Base-by-base conservation (phyloP, 2,888 invertebrate species). In the Cephalotes varians region DNA sequence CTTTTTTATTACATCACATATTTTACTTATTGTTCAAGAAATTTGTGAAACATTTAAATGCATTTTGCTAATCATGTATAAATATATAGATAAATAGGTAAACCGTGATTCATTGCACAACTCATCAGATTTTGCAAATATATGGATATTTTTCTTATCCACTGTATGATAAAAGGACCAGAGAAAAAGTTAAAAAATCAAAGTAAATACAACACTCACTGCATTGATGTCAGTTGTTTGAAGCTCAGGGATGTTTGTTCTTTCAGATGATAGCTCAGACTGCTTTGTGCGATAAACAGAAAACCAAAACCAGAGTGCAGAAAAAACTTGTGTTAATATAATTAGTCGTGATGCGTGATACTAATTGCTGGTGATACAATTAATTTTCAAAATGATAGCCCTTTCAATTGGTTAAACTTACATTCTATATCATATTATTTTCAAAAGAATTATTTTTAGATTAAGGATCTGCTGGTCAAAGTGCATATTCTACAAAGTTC, bases 291-390 rank as follows among this genome's bases (percentile, higher is more conserved):
- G 91, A 92, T 91, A 92, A 92, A 93, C 91, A 90, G 92, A 93
- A 93, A 93, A 93, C 94, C 94, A 93, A 94, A 93, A 93, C 94
- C 94, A 93, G 91, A 93, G 94, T 94, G 94, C 94, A 92, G 90
- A 92, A 87, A 62, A 90, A 91, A 91, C 84, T 87, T 81, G 92
- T 94, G 94, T 93, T 93, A 94, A 92, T 92, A 89, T 80, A 81
- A 91, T 91, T 83, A 91, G 91, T 90, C 79, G 86, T 85, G 83
- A 89, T 91, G 90, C 87, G 90, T 90, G 91, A 90, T 87, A 90
- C 54, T 88, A 89, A 88, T 84, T 84, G 79, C 64, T 62, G 44
- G 12, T 18, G 31, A 56, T 67, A 77, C 21, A 44, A 65, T 74
- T 74, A 77, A 69, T 69, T 69, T 79, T 34, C 34, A 2, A 54